Base-by-base conservation (phyloP, 2,797 vertebrate genomes). In the Crossoptilon crossoptilon region DNA sequence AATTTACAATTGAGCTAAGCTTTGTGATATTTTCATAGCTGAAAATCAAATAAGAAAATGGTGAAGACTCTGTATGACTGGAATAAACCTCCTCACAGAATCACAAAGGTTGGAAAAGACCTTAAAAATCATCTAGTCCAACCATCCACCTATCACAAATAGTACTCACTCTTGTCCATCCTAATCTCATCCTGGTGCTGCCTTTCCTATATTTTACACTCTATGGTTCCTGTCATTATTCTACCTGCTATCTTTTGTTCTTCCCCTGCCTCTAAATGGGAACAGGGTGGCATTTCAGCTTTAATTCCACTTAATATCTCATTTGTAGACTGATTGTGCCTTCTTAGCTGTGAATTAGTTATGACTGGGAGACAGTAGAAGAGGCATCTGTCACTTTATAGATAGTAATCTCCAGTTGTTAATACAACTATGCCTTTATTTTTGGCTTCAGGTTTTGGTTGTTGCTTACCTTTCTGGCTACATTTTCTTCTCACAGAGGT, bases 61-160 rank as follows among this genome's bases (percentile, higher is more conserved):
- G 21, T 0, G 0, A 87, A 11, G 14, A 53, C 18, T 9, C 17
- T 44, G 5, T 0, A 1, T 43, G n/a, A n/a, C 39, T 48, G 22
- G 5, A 43, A 70, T 75, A 73, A 82, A 22, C 26, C 43, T 43
- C 43, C 18, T 43, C 43, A 43, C 43, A 17, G 43, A 43, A 43
- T 43, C 43, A 43, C 16, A 8, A 43, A 43, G 43, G 17, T 43
- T 43, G 43, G 43, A 43, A 17, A 43, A 43, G 43, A 18, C 43
- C 8, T 43, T 43, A 17, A 43, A 43, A 7, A 43, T 43, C 17
- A 43, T 43, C 43, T 8, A 43, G 43, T 43, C 43, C 43, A 17
- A 43, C 43, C 43, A 43, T 43, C 43, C 43, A 43, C 43, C 43
- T 43, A 17, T 43, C 43, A 43, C 43, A 17, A 43, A 43, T 43